phyloP scores from a whole-genome alignment of 2,888 invertebrate species.

The Neoascia interrupta region DNA sequence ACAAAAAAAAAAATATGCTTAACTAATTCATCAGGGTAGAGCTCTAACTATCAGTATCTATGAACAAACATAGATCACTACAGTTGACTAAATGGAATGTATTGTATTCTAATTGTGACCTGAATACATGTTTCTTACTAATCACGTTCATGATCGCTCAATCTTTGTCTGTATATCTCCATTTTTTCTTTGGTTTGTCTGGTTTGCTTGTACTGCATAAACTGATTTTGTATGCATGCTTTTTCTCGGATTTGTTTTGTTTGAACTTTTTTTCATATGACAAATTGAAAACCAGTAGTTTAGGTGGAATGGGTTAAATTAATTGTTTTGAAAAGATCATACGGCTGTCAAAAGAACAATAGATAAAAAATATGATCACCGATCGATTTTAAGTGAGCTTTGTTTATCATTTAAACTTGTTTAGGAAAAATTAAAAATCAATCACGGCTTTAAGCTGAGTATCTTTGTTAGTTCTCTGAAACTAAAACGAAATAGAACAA shows the following conservation, averaged over 20 bases:
- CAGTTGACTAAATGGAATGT: slow-evolving; percentile 49
- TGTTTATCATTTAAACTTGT: too few relatives aligned
- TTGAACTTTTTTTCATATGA: slow-evolving; percentile 14
- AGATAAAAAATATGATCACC: background rate
- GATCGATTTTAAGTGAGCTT: too few relatives aligned
- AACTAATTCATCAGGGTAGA: slow-evolving; percentile 41
- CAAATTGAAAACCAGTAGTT: slow-evolving; percentile 43
- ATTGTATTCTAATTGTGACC: slow-evolving; percentile 52
- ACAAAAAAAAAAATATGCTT: slow-evolving; percentile 14
- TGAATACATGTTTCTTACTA: slow-evolving; percentile 54
- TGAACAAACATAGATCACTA: too few relatives aligned
- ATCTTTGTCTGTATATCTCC: background rate
- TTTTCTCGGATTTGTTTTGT: slow-evolving; percentile 6
- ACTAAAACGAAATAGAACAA: too few relatives aligned
- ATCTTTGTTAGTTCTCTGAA: too few relatives aligned
- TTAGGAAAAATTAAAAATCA: too few relatives aligned
- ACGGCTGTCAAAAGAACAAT: background rate
- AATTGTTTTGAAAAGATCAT: slow-evolving; percentile 27
- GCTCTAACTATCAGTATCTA: slow-evolving; percentile 1
- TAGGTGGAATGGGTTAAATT: slow-evolving; percentile 37
- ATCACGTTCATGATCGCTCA: slow-evolving; percentile 45
- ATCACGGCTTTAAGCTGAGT: too few relatives aligned
- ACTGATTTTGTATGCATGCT: slow-evolving; percentile 34
- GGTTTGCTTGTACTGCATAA: slow-evolving; percentile 30
- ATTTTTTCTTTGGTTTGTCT: background rate